Conservation (phyloP, 2,888 invertebrate genomes). For the Phyllotreta striolata region DNA sequence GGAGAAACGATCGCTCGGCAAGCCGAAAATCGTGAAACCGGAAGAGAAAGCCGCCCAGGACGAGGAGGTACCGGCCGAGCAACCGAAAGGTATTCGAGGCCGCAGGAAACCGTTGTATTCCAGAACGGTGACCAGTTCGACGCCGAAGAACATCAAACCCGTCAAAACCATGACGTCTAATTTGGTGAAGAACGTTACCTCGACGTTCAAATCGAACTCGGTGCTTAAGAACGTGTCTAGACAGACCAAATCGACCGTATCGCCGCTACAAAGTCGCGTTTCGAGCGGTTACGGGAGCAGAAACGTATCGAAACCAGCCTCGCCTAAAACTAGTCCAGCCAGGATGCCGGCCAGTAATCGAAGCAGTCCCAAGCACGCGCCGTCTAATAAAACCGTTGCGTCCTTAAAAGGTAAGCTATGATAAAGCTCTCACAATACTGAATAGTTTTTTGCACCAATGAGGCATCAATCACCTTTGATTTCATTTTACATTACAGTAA, state of each 20-base stretch:
- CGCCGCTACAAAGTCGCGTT: slow-evolving; percentile 37
- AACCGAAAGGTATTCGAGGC: slow-evolving; percentile 51
- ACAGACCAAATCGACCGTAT: slow-evolving; percentile 36
- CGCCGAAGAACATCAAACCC: slow-evolving; percentile 52
- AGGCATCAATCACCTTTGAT: background rate
- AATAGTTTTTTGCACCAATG: too few species aligned
- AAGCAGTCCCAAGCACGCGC: slow-evolving; percentile 42
- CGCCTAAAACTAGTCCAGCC: slow-evolving; percentile 47
- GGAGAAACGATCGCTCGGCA: slow-evolving; percentile 52
- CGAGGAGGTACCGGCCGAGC: slow-evolving; percentile 38
- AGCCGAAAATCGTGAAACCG: slow-evolving; percentile 70
- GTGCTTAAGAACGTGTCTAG: slow-evolving; percentile 40
- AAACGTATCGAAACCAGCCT: slow-evolving; percentile 35
- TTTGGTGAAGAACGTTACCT: slow-evolving; percentile 55
- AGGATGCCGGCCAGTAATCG: slow-evolving; percentile 36
- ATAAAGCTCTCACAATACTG: too few species aligned
- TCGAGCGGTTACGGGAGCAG: slow-evolving; percentile 48
- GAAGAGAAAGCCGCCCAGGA: slow-evolving; percentile 54
- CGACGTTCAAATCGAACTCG: slow-evolving; percentile 43
- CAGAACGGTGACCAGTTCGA: slow-evolving; percentile 47
- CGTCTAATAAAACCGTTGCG: slow-evolving; percentile 29
- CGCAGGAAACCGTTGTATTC: slow-evolving; percentile 73
- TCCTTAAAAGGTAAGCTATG: slow-evolving; percentile 27
- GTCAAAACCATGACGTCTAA: slow-evolving; percentile 55
- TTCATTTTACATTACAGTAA: slow-evolving; percentile 30